A percentile compares a stretch with the other conserved stretches of the same genome.
Evolutionary conservation across 2,113 vertebrate genomes (phyloP).

Genomic region (Semicossyphus pulcher): DNA sequence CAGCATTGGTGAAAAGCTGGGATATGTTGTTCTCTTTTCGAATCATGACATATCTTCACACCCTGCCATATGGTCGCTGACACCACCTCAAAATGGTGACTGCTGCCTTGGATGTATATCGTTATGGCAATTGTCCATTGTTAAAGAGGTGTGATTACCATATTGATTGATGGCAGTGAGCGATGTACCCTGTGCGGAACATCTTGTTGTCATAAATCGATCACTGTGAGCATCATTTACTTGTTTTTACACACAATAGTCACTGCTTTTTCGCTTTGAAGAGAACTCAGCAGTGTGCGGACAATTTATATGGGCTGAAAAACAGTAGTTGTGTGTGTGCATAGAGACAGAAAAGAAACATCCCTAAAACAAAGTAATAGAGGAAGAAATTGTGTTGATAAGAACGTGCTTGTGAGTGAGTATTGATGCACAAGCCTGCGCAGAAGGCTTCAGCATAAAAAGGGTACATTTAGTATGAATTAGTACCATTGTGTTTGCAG

Average conservation of each 20-base stretch:
- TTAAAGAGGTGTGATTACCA: slow-evolving; percentile 46
- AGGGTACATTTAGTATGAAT: slow-evolving; percentile 63
- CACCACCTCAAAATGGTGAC: slow-evolving; percentile 56
- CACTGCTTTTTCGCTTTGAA: neutral
- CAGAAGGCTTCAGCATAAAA: slow-evolving; percentile 59
- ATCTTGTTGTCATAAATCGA: slow-evolving; percentile 2
- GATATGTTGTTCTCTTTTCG: slow-evolving; percentile 4
- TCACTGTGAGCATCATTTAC: neutral
- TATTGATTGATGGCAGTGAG: slow-evolving; percentile 23
- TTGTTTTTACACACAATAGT: neutral
- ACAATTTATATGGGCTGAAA: neutral
- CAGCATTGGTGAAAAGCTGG: neutral
- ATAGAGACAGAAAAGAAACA: neutral
- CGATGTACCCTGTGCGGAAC: neutral
- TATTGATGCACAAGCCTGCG: no score
- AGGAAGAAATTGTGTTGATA: neutral
- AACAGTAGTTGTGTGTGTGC: slow-evolving; percentile 20
- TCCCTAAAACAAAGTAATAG: neutral
- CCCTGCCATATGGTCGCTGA: slow-evolving; percentile 40
- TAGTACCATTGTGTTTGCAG: slow-evolving; percentile 40
- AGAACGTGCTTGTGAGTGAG: no score
- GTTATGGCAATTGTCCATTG: slow-evolving; percentile 20
- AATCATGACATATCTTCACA: slow-evolving; percentile 24
- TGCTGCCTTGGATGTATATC: slow-evolving; percentile 19
- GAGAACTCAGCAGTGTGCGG: neutral